A percentile compares a stretch with the other conserved stretches of the same genome.
Conservation (phyloP, 1,140 invertebrate species). For the Oscheius sp. region DNA sequence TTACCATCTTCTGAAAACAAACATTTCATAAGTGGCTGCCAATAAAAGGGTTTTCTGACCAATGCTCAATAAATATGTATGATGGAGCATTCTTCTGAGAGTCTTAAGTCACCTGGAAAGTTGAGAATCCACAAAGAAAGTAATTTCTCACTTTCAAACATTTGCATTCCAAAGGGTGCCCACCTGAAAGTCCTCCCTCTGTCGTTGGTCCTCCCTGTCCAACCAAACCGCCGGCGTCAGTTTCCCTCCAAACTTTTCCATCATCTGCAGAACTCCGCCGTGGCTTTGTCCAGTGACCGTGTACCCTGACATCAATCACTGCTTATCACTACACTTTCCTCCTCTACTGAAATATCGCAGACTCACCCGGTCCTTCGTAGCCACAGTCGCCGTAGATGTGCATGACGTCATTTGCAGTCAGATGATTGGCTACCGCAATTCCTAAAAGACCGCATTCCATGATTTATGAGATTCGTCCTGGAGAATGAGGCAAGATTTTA, state of each 20-base stretch:
- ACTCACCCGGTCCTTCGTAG: slow-evolving; percentile 19
- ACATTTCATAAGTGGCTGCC: not conserved
- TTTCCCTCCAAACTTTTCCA: slow-evolving; percentile 30
- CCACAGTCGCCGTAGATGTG: slow-evolving; percentile 35
- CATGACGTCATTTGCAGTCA: slow-evolving; percentile 38
- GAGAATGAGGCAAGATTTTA: slow-evolving; percentile 10
- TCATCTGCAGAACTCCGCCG: slow-evolving; percentile 17
- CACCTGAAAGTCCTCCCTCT: slow-evolving; percentile 11
- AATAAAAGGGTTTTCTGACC: not conserved
- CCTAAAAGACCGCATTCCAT: slow-evolving; percentile 7
- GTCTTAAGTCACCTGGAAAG: not conserved
- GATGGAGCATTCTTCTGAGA: no score
- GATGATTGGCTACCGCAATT: slow-evolving; percentile 38
- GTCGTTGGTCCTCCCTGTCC: not conserved
- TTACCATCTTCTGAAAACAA: slow-evolving; percentile 27
- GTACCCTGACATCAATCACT: slow-evolving; percentile 17
- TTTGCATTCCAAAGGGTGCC: not conserved
- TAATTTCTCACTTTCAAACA: not conserved
- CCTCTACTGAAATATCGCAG: not conserved
- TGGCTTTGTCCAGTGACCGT: slow-evolving; percentile 42
- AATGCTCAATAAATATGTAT: no score
- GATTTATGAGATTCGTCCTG: not conserved
- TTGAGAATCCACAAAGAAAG: not conserved
- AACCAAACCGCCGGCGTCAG: slow-evolving; percentile 23
- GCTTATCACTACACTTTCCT: no score